Conservation (phyloP, 2,888 invertebrate genomes). For the Azorinus chamasolen region DNA sequence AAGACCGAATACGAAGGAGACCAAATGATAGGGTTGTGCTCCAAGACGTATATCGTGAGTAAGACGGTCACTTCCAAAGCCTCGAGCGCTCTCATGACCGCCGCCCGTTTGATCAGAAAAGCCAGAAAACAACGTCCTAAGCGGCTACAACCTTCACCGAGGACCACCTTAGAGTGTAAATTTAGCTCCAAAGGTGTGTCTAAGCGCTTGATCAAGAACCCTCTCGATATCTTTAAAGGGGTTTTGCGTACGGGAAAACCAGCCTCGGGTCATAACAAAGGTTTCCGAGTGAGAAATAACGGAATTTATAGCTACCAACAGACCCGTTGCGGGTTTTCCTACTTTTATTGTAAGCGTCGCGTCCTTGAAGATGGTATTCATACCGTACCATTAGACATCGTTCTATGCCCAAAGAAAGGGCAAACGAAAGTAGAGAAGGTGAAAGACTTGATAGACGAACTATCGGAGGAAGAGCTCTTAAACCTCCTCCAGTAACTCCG, state of each 20-base stretch:
- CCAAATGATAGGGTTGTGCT: background rate
- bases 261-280: no score
- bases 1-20: conserved; percentile 13
- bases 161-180: conserved; percentile 17
- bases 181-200: conserved; percentile 42
- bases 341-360: no score
- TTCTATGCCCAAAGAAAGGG: conserved; percentile 26
- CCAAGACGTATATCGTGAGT: conserved; percentile 7
- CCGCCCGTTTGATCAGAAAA: conserved; percentile 5
- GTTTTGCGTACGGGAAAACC: no score
- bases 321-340: no score
- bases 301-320: no score
- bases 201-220: conserved; percentile 21
- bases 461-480: conserved; percentile 14
- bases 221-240: conserved; percentile 42
- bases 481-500: conserved; percentile 7
- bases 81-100: conserved; percentile 4
- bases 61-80: background rate
- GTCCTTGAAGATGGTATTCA: conserved; percentile 37
- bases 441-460: conserved; percentile 11
- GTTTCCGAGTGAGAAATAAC: no score
- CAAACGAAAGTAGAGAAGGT: background rate
- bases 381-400: conserved; percentile 30
- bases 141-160: background rate
- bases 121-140: conserved; percentile 12